Evolutionary conservation across 2,113 vertebrate genomes (phyloP).

Genomic region (Podiceps cristatus): DNA sequence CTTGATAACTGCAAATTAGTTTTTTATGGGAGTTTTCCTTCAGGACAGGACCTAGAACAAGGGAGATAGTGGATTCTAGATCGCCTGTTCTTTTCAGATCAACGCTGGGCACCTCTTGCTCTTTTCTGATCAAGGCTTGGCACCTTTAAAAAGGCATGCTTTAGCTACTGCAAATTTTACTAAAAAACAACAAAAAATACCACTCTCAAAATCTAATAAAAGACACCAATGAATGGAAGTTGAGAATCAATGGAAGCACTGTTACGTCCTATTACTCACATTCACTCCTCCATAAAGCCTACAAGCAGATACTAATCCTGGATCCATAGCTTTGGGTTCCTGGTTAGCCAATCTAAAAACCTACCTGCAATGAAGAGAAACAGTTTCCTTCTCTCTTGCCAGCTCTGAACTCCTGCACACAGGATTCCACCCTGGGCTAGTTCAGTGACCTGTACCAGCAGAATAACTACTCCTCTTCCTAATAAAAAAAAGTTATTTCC

Average conservation of each 20-base stretch:
- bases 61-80: neutral
- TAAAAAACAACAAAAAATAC: neutral
- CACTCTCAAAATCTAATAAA: too few species aligned
- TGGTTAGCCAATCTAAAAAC: neutral
- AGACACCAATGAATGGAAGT: neutral
- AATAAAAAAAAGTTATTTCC: neutral
- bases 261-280: neutral
- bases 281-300: neutral
- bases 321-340: neutral
- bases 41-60: neutral
- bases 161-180: neutral
- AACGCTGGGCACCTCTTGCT: neutral
- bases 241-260: neutral
- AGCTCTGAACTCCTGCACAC: neutral
- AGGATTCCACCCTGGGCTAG: neutral
- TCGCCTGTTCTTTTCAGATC: neutral
- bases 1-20: neutral
- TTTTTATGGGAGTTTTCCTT: neutral
- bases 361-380: neutral
- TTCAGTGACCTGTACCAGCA: neutral
- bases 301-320: neutral
- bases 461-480: neutral
- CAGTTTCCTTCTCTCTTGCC: neutral
- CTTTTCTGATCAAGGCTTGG: neutral
- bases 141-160: neutral